Base-by-base conservation (phyloP, 2,113 vertebrate species). In the Calyptomena viridis region DNA sequence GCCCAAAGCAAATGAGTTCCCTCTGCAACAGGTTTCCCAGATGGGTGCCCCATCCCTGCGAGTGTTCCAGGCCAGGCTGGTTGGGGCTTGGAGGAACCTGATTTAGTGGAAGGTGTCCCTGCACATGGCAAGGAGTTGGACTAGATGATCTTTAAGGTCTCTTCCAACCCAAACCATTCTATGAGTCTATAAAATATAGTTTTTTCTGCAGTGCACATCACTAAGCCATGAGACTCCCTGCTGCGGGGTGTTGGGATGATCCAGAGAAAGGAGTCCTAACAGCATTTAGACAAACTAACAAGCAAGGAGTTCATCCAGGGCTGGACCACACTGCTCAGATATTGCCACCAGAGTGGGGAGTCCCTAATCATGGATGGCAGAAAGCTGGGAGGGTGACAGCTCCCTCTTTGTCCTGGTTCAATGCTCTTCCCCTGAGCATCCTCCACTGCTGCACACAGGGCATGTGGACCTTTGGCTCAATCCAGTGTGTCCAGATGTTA, bases 381-480 rank as follows among this genome's bases (percentile, higher is more conserved):
- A 30, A 75, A 85, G 71, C 52, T 42, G 52, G 31, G 27, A 87
- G 68, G 50, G 64, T 30, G 40, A n/a, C 33, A 33, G 25, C 33
- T 68, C 62, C 75, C 24, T 55, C 58, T 53, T 69, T 30, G 27
- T 64, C 72, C 63, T 8, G 6, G 7, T 52, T 73, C 40, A 27
- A 1, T 15, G 59, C 23, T 80, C 86, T 80, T 83, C 76, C 83
- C 68, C 63, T 4, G 12, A 77, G 89, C 91, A 69, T 19, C 76
- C 72, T 33, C 53, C 18, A 6, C 18, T 4, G 20, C 52, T 0
- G 0, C 20, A 4, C 0, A 4, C 14, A 2, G 40, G 84, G 15
- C 4, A 1, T 3, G 0, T 0, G 8, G 84, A 75, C 66, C 75
- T 90, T 46, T 47, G 75, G 66, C 75, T 92, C 6, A 5, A 76